phyloP scores from a whole-genome alignment of 1,140 invertebrate genomes.

The Uloborus diversus region DNA sequence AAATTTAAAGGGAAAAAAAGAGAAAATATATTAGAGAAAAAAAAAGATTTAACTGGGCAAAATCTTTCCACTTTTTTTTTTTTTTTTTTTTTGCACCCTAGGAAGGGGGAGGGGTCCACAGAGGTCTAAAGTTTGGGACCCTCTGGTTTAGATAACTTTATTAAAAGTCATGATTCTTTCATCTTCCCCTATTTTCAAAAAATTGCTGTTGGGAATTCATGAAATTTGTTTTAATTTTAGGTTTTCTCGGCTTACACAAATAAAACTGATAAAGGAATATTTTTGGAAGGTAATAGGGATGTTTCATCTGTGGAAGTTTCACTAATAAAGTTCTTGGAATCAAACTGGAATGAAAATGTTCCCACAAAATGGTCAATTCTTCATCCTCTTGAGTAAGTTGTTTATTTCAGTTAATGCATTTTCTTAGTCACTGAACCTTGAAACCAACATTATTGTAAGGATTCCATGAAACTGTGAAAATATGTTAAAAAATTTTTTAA shows the following conservation, averaged over 20 bases:
- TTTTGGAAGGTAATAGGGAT: conserved; percentile 3
- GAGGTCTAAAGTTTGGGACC: too few species aligned
- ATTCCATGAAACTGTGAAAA: too few species aligned
- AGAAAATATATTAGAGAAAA: too few species aligned
- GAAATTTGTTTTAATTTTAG: conserved; percentile 8
- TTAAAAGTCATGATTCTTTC: background rate
- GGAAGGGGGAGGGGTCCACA: too few species aligned
- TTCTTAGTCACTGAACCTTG: too few species aligned
- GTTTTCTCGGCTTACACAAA: conserved; percentile 1
- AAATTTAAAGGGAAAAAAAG: too few species aligned
- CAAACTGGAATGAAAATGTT: conserved; percentile 12
- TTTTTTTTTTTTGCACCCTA: too few species aligned
- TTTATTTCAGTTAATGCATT: background rate
- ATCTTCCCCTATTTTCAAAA: background rate
- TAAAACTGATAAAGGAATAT: conserved; percentile 3
- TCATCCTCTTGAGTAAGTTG: conserved; percentile 7
- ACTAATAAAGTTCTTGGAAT: conserved; percentile 21
- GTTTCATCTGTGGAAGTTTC: conserved; percentile 13
- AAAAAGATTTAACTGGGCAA: too few species aligned
- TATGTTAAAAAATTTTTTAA: too few species aligned
- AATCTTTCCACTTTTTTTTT: too few species aligned
- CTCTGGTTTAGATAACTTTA: too few species aligned
- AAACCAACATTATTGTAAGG: too few species aligned
- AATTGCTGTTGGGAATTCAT: background rate
- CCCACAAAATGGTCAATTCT: conserved; percentile 24